Base-by-base conservation (phyloP, 1,140 invertebrate species). In the Lordiphosa stackelbergi region DNA sequence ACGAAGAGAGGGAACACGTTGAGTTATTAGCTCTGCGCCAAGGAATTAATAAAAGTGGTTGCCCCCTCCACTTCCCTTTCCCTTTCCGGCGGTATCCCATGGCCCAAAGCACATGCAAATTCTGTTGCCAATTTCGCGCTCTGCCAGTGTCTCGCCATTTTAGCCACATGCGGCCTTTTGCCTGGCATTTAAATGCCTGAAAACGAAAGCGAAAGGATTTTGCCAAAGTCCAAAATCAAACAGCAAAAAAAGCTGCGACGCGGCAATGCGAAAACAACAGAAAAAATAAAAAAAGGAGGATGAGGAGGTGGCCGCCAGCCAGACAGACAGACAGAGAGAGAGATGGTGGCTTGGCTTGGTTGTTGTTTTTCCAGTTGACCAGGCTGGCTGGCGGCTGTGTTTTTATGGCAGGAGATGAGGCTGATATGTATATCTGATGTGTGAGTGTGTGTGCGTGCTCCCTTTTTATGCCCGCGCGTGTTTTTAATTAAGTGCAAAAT, bases 121-220 rank as follows among this genome's bases (percentile, higher is more conserved):
- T 54, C 42, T 34, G 55, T 57, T 61, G 28, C 60, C 64, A 55
- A 64, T 68, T 73, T 69, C 48, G 55, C 60, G 68, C 64, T 63
- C 57, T 53, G 66, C 55, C 62, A 53, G 48, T 52, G 77, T 71
- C 75, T 71, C 66, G 59, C 53, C 48, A 52, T 53, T 41, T 69
- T 58, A 61, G 63, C 54, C 73, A 63, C 73, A 73, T 63, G 42
- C 42, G 13, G 34, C 19, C 28, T 64, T 48, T 41, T 68, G 52
- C 46, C 66, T 48, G 46, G 57, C 69, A 83, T 83, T 83, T 77
- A 83, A 79, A 83, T 83, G 77, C 77, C 73, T 83, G 77, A 83
- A 83, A 83, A 72, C 77, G 77, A 83, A 83, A 83, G 77, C 77
- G 77, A 83, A 83, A 83, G 77, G 77, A 83, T 83, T 83, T 83